phyloP scores from a whole-genome alignment of 1,140 invertebrate genomes.

The Drosophila equinoxialis region DNA sequence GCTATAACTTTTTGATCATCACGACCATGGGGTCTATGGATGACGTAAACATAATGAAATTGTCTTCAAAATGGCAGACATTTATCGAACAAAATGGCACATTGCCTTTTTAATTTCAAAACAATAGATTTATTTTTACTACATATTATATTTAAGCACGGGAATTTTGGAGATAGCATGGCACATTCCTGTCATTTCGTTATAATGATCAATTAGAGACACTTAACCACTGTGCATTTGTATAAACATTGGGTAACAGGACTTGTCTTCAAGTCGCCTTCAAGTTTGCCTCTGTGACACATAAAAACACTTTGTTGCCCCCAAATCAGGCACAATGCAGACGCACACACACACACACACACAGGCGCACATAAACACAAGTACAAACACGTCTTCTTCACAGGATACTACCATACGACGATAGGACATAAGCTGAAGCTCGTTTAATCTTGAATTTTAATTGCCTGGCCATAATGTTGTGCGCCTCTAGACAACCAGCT shows the following conservation, averaged over 20 bases:
- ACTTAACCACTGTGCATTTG: conserved; percentile 46
- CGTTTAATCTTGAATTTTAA: conserved; percentile 78
- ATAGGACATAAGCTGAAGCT: conserved; percentile 43
- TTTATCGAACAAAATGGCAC: too few relatives aligned
- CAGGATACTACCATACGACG: conserved; percentile 16
- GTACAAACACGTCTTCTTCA: conserved; percentile 5
- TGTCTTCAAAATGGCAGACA: too few relatives aligned
- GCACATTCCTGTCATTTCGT: not conserved
- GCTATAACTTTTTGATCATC: too few relatives aligned
- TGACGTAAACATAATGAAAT: too few relatives aligned
- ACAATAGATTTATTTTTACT: too few relatives aligned
- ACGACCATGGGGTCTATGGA: too few relatives aligned
- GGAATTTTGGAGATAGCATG: not conserved
- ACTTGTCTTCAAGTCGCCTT: conserved; percentile 22
- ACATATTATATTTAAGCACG: not conserved
- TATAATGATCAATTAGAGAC: conserved; percentile 8
- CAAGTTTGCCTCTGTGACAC: conserved; percentile 56
- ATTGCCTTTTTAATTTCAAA: too few relatives aligned
- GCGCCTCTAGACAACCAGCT: conserved; percentile 22
- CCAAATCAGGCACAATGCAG: conserved; percentile 15
- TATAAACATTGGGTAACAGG: conserved; percentile 45
- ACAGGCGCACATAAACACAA: conserved; percentile 14
- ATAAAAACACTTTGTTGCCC: conserved; percentile 72
- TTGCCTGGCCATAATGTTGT: conserved; percentile 68
- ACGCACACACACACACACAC: too few relatives aligned